Base-by-base conservation (phyloP, 2,888 invertebrate genomes). In the Gymnocheta viridis region DNA sequence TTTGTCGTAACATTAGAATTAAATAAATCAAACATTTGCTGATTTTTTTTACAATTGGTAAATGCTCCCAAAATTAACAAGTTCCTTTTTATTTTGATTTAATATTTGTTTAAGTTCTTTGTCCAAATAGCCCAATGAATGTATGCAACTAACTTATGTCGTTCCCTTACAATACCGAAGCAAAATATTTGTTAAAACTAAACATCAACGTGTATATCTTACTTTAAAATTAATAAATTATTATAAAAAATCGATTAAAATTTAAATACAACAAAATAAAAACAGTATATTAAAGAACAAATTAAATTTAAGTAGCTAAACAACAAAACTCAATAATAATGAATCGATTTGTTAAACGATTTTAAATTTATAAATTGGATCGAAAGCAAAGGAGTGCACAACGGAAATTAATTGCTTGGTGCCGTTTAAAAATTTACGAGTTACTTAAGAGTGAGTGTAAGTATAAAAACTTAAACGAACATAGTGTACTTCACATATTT, bases 241-340 rank as follows among this genome's bases (percentile, higher is more conserved):
- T 10, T 35, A 49, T 10, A 44, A 24, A 22, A 47, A 44, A 32
- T 41, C 7, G 7, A 32, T 19, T 41, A 54, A 62, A 74, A 19
- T 27, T 14, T 47, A 51, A 66, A 38, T 54, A 24, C 10, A 56
- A 70, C 54, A 62, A 44, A 58, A 29, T 9, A 64, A 72, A 47
- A 29, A 44, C 24, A 72, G 29, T 24, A 66, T 27, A 32, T 29
- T 64, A 27, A 41, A 66, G 47, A 58, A 70, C 22, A 38, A 54
- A 29, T 49, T 47, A 76, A 44, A 79, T 67, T 47, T 80, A 79
- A 67, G 58, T 78, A 81, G 44, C 56, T 54, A 49, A 58, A 79
- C 38, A 66, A 58, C 44, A 69, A 72, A 66, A n/a, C 14, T 56
- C 22, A 51, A 62, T 35, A 70, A 54, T 32, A 70, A 76, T 47